Conservation (phyloP, 2,113 vertebrate species). For the Rattus norvegicus region DNA sequence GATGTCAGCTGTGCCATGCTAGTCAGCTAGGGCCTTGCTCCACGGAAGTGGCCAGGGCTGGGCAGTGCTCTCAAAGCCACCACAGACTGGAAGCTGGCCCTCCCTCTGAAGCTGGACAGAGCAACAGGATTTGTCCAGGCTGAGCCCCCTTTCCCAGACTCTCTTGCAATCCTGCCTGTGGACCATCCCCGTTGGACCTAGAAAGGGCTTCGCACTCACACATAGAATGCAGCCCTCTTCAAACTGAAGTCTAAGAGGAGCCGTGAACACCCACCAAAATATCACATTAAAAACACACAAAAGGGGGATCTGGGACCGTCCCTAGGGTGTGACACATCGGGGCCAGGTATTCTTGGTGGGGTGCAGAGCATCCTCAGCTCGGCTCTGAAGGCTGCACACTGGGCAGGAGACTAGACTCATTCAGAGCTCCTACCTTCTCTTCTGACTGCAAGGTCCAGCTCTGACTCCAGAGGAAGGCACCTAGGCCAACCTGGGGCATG, state of each 20-base stretch:
- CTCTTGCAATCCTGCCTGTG: neutral
- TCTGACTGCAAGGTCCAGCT: neutral
- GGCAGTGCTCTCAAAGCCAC: neutral
- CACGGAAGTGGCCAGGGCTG: neutral
- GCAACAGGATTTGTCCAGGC: rapidly evolving
- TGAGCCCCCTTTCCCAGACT: rapidly evolving
- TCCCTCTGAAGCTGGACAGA: neutral
- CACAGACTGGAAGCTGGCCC: neutral
- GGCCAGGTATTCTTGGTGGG: neutral
- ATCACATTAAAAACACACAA: neutral
- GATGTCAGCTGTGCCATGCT: rapidly evolving
- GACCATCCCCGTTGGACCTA: rapidly evolving
- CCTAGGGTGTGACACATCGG: neutral
- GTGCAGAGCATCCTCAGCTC: neutral
- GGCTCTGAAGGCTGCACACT: rapidly evolving
- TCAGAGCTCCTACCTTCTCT: neutral
- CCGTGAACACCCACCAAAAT: neutral
- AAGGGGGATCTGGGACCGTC: neutral
- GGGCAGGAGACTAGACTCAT: neutral
- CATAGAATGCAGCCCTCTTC: rapidly evolving
- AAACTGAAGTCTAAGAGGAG: neutral
- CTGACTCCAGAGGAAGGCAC: rapidly evolving
- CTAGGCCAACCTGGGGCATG: too few species aligned
- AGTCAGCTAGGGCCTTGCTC: rapidly evolving
- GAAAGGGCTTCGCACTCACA: rapidly evolving